phyloP scores from a whole-genome alignment of 2,797 vertebrate species.

The Eidolon dupreanum region DNA sequence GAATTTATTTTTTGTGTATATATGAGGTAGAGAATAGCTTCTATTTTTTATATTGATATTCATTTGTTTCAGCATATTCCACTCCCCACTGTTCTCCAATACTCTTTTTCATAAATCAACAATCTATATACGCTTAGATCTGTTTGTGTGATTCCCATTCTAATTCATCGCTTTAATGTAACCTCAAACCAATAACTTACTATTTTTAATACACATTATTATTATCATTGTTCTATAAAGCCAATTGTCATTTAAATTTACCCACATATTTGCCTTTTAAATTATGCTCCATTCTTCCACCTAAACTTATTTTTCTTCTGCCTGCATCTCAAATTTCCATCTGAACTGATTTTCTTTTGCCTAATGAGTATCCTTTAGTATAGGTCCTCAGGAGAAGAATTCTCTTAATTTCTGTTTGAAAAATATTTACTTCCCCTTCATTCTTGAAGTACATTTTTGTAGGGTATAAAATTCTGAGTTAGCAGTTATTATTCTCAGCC shows the following conservation, averaged over 20 bases:
- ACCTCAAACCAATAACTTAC: not conserved
- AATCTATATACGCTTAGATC: not conserved
- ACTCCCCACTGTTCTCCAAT: not conserved
- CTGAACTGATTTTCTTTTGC: not conserved
- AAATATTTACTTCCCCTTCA: not conserved
- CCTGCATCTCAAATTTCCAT: not conserved
- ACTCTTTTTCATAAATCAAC: not conserved
- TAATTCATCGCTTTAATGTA: not conserved
- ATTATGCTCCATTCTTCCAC: not conserved
- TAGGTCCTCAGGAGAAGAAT: not conserved
- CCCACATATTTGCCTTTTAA: not conserved
- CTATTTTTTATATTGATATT: not conserved
- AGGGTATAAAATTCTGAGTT: not conserved
- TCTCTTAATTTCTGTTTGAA: not conserved
- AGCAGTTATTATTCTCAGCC: not conserved
- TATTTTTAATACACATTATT: not conserved
- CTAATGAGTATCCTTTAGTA: not conserved
- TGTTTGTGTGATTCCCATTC: not conserved
- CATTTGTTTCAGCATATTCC: not conserved
- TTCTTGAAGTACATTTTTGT: constrained; percentile 23
- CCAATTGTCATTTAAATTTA: constrained; percentile 5
- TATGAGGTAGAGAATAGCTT: not conserved
- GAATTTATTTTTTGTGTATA: not conserved
- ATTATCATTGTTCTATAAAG: not conserved
- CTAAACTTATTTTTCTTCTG: not conserved